These are phyloP conservation scores for Rhipidura dahli DNA, from an alignment of 2,113 vertebrate species.

Conservation along the genomic window DNA sequence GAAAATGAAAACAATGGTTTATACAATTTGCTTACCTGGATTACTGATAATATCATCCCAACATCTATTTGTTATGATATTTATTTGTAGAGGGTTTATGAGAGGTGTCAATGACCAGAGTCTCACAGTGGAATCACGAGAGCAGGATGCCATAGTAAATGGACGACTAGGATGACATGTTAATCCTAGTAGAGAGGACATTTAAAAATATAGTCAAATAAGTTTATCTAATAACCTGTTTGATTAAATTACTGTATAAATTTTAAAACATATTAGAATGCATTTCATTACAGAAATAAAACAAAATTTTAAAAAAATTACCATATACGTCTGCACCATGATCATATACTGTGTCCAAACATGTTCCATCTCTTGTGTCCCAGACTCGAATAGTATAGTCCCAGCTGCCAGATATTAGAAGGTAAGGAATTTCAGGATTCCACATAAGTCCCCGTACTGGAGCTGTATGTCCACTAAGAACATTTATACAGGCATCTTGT, in stretches of 20 bases:
- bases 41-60: conserved; percentile 94
- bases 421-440: conserved; percentile 95
- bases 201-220: neutral
- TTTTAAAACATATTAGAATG: neutral
- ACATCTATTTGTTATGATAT: conserved; percentile 83
- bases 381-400: conserved; percentile 95
- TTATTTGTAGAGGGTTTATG: conserved; percentile 86
- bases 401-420: conserved; percentile 96
- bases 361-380: conserved; percentile 93
- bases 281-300: neutral
- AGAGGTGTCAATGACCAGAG: conserved; percentile 93
- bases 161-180: conserved; percentile 91
- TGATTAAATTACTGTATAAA: neutral
- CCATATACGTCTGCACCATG: conserved; percentile 98
- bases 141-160: conserved; percentile 97
- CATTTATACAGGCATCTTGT: conserved; percentile 91
- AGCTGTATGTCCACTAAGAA: conserved; percentile 89
- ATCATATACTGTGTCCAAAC: conserved; percentile 90
- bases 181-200: conserved; percentile 74
- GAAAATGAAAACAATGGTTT: neutral
- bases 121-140: conserved; percentile 94
- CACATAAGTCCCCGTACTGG: conserved; percentile 95
- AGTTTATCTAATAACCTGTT: neutral
- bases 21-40: conserved; percentile 75
- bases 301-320: conserved; percentile 52